Percentiles rank a stretch among this genome's conserved stretches.
Evolutionary conservation across 2,888 invertebrate species (phyloP).

Genomic region (Drosophila atripex): DNA sequence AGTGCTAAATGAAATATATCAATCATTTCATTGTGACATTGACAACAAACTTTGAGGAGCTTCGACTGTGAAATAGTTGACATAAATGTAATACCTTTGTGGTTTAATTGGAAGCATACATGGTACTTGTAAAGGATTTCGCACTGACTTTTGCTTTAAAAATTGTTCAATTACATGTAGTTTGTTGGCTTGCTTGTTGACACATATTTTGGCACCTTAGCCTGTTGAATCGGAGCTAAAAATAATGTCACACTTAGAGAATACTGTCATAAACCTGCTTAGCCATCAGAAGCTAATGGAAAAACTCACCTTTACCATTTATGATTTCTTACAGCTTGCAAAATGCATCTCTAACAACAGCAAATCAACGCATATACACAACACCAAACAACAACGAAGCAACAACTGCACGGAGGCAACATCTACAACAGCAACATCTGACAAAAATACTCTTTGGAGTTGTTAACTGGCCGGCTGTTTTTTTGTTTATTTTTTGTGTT

Average conservation of each 20-base stretch:
- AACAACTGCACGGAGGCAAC: constrained; percentile 28
- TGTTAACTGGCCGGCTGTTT: constrained; percentile 31
- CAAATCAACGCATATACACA: constrained; percentile 13
- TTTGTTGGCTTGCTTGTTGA: neutral
- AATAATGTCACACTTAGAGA: neutral
- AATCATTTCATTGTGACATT: neutral
- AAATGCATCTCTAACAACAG: constrained; percentile 68
- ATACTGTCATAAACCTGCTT: constrained; percentile 15
- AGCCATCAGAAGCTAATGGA: constrained; percentile 30
- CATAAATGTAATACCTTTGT: too few species aligned
- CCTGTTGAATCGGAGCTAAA: constrained; percentile 1
- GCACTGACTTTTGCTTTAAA: neutral
- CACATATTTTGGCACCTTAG: neutral
- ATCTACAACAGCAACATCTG: constrained; percentile 42
- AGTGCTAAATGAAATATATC: neutral
- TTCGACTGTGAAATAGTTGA: neutral
- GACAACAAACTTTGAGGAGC: neutral
- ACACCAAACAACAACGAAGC: constrained; percentile 12
- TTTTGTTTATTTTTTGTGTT: constrained; percentile 47
- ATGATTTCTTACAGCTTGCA: constrained; percentile 60
- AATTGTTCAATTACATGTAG: neutral
- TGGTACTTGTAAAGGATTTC: too few species aligned
- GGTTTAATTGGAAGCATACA: too few species aligned
- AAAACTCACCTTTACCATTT: constrained; percentile 56
- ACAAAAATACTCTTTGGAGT: constrained; percentile 42